Percentiles rank a stretch among this genome's conserved stretches.
These are phyloP conservation scores for Heliconius hermathena DNA, from an alignment of 1,140 invertebrate genomes.

Conservation along the genomic window DNA sequence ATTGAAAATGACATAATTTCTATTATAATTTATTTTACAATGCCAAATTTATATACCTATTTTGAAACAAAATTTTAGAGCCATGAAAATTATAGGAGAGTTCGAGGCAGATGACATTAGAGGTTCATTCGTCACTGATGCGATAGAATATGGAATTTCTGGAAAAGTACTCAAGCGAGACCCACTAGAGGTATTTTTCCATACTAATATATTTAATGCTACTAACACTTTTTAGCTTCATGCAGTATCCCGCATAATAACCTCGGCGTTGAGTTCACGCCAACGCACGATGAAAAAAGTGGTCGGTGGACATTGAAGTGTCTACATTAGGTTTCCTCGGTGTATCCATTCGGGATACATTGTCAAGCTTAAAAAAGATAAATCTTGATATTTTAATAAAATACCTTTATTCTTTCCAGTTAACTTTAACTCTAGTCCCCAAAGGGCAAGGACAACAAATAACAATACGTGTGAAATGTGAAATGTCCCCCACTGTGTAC, in stretches of 20 bases:
- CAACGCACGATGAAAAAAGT: too few species aligned
- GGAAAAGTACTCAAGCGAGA: constrained; percentile 69
- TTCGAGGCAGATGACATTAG: constrained; percentile 64
- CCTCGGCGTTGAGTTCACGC: too few species aligned
- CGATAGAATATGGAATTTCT: constrained; percentile 64
- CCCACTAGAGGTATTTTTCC: constrained; percentile 65
- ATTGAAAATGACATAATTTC: too few species aligned
- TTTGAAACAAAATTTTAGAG: constrained; percentile 47
- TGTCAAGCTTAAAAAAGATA: too few species aligned
- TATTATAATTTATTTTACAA: background rate
- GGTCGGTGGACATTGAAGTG: too few species aligned
- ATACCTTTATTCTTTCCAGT: constrained; percentile 42
- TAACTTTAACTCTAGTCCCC: constrained; percentile 56
- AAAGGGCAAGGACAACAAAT: constrained; percentile 63
- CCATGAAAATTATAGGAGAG: constrained; percentile 72
- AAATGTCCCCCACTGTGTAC: constrained; percentile 48
- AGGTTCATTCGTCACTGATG: constrained; percentile 68
- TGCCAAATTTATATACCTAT: background rate
- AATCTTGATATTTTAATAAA: too few species aligned
- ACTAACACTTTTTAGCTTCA: too few species aligned
- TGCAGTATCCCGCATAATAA: too few species aligned
- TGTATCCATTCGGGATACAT: too few species aligned
- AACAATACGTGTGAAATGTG: constrained; percentile 58
- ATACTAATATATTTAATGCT: too few species aligned
- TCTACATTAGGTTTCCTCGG: too few species aligned